Base-by-base conservation (phyloP, 2,888 invertebrate genomes). In the Tetropium fuscum region DNA sequence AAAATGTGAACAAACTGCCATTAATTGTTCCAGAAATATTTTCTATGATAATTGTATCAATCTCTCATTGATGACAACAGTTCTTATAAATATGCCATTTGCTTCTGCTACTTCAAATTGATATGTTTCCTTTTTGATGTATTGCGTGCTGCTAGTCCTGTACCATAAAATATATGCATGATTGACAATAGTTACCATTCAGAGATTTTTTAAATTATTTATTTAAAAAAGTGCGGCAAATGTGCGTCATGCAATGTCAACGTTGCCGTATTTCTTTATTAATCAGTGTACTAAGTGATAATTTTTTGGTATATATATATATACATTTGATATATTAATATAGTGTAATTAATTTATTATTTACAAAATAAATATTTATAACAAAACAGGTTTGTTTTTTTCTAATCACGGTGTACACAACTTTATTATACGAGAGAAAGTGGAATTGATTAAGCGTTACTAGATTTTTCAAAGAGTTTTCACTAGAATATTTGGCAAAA, bases 161-260 rank as follows among this genome's bases (percentile, higher is more conserved):
- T 60, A 60, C 41, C 27, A 63, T 54, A 55, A 58, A 58, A 63
- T 66, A 63, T 71, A 64, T 71, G 70, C 67, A 72, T 69, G 68
- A 66, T 63, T 64, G 71, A 72, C 71, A 74, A 72, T 73, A 74
- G 72, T 72, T 73, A 73, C 73, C 72, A 71, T 63, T 64, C 57
- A 59, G 63, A 68, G 61, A 65, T 64, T 63, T 62, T 61, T 53
- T 57, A 58, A 60, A 19, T 25, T 49, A 44, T 30, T 56, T 44
- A 59, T 51, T 53, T 60, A 63, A 34, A 60, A 64, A 45, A 40
- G 16, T 58, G 34, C 32, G 20, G 36, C 18, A 43, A 58, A 53
- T 53, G 49, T 62, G 58, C 55, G 13, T 56, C 47, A 48, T 59
- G 47, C 53, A 45, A 57, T 41, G 47, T 34, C 44, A 59, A 60